Base-by-base conservation (phyloP, 2,113 vertebrate species). In the Lepus timidus region DNA sequence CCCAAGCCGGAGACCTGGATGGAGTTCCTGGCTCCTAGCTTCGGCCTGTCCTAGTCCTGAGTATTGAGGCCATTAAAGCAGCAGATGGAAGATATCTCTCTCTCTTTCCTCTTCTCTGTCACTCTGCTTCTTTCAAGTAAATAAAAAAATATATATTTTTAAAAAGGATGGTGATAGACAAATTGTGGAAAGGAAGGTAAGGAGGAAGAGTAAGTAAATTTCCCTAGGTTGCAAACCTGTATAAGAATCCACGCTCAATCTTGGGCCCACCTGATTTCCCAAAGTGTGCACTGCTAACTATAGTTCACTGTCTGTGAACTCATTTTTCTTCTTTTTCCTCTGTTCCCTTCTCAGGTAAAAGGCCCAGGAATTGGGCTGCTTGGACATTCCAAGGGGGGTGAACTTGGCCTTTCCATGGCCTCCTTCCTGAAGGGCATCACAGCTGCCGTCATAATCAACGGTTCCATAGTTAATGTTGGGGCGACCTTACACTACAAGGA, bases 371-470 rank as follows among this genome's bases (percentile, higher is more conserved):
- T 99, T 29, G 99, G 99, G 14, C 86, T 99, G 85, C 96, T 99
- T 90, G 99, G 99, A 9, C 97, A 98, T 89, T 99, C 99, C 0
- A 99, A 99, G 93, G 99, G 99, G 9, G 99, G 98, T 1, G 98
- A 98, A 10, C 91, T 99, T 29, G 99, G 99, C 1, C 0, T 99
- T 90, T 98, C 98, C 1, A 99, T 99, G 98, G 97, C 99, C 4
- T 98, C 99, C 1, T 99, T 99, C 91, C 98, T 99, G 64, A 98
- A 99, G 84, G 98, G 98, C 83, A 98, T 99, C 96, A 93, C 97
- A 0, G 99, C 99, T 0, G 98, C 98, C 0, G 98, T 98, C 79
- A 97, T 98, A 6, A 98, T 99, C 94, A 99, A 99, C 0, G 93
- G 97, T 90, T 99, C 98, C 0, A 98, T 97, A 92, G 98, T 97